Evolutionary conservation across 2,888 invertebrate species (phyloP).

Genomic region (Andrena fulva): DNA sequence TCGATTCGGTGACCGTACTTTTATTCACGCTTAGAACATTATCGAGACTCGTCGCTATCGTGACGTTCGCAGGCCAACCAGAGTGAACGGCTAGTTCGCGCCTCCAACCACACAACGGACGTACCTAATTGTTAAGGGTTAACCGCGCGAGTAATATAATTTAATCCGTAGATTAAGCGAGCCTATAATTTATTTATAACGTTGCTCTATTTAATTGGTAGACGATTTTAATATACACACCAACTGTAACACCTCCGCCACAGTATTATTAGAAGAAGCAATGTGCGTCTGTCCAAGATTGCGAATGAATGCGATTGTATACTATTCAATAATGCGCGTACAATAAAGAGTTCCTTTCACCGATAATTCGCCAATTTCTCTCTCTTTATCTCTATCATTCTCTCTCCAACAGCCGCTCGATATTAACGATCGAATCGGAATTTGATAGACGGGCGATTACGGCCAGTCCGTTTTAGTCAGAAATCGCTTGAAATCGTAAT

Average conservation of each 20-base stretch:
- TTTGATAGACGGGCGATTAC: constrained; percentile 9
- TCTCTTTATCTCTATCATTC: not conserved
- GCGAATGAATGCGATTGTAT: constrained; percentile 70
- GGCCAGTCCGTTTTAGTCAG: not conserved
- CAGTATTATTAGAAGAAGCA: constrained; percentile 82
- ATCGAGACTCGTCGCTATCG: not conserved
- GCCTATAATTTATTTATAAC: constrained; percentile 81
- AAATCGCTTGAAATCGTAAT: constrained; percentile 30
- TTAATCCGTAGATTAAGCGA: constrained; percentile 71
- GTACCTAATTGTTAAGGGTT: constrained; percentile 24
- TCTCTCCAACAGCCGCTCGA: not conserved
- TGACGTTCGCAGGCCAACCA: not conserved
- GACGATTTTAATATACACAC: constrained; percentile 74
- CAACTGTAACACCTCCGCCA: constrained; percentile 80
- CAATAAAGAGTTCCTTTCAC: constrained; percentile 84
- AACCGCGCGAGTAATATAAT: constrained; percentile 67
- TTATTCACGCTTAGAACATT: constrained; percentile 19
- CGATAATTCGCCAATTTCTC: constrained; percentile 28
- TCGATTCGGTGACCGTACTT: constrained; percentile 36
- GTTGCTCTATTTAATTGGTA: constrained; percentile 79
- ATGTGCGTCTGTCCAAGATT: constrained; percentile 55
- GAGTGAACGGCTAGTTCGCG: not conserved
- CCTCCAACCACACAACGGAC: not conserved
- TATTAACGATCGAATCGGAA: not conserved
- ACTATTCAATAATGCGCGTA: constrained; percentile 73